phyloP scores from a whole-genome alignment of 2,888 invertebrate species.

The Acleris literana region DNA sequence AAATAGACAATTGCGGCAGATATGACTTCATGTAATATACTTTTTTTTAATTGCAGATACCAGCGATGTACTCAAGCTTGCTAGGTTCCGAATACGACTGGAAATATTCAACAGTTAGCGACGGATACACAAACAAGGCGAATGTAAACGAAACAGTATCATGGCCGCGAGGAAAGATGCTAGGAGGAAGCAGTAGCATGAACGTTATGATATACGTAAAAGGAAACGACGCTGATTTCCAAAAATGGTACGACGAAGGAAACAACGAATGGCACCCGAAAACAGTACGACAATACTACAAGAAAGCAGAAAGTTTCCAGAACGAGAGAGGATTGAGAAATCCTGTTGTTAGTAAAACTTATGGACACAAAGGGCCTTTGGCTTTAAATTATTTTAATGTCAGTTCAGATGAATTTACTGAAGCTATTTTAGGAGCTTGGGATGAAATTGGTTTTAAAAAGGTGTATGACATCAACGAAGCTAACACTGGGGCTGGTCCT shows the following conservation, averaged over 20 bases:
- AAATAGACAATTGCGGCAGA: too few relatives aligned
- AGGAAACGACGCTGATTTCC: slow-evolving; percentile 77
- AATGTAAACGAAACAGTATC: slow-evolving; percentile 54
- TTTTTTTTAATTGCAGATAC: slow-evolving; percentile 35
- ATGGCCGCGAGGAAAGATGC: slow-evolving; percentile 85
- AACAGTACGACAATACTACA: slow-evolving; percentile 73
- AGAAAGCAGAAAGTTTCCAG: slow-evolving; percentile 77
- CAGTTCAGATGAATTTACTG: slow-evolving; percentile 57
- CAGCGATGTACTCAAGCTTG: slow-evolving; percentile 38
- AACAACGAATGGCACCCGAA: slow-evolving; percentile 77
- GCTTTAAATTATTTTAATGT: slow-evolving; percentile 70
- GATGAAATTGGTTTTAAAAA: slow-evolving; percentile 68
- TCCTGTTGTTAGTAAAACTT: slow-evolving; percentile 48
- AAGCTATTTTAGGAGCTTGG: slow-evolving; percentile 61
- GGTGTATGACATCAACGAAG: slow-evolving; percentile 67
- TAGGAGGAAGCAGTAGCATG: slow-evolving; percentile 82
- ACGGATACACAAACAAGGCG: slow-evolving; percentile 88
- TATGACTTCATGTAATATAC: too few relatives aligned
- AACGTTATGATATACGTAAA: slow-evolving; percentile 84
- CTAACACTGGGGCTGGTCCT: slow-evolving; percentile 73
- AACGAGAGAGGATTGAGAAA: slow-evolving; percentile 46
- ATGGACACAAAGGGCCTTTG: slow-evolving; percentile 75
- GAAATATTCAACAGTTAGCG: slow-evolving; percentile 91
- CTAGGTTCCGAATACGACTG: slow-evolving; percentile 85
- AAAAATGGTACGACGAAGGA: slow-evolving; percentile 78